Evolutionary conservation across 2,113 vertebrate genomes (phyloP), one percentile per base, ranked within the genome.

Genomic region (Gymnobelideus leadbeateri): DNA sequence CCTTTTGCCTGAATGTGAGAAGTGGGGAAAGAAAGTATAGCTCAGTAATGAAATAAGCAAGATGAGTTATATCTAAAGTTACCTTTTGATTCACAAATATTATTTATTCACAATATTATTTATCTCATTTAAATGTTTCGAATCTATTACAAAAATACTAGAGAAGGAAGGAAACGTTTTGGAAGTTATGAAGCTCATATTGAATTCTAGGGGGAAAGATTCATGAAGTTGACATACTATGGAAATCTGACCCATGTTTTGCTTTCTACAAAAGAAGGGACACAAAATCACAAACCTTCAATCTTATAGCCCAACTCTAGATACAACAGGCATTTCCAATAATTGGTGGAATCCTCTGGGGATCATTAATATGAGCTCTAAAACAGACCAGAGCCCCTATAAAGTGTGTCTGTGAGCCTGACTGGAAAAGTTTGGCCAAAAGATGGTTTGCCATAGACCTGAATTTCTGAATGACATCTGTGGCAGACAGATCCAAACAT

Each of bases 181-280:
- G 1, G 12, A 16, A 68, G 93, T 8, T 9, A 52, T 14, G 43
- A 96, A 50, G 47, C 68, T 53, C 53, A n/a, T 50, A 84, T 57
- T 68, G 2, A 89, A n/a, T 52, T 84, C 61, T 16, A 68, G 61
- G 6, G n/a, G n/a, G 51, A 92, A 57, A 89, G 91, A 21, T 25
- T 91, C 8, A 25, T 94, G 57, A 47, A 43, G 28, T 52, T 51
- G 92, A 92, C 68, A 90, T 8, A 52, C 37, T 10, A 54, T 37
- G 12, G 43, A 96, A 37, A 93, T 49, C 25, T 93, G 49, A 89
- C 8, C 49, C n/a, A 23, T n/a, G n/a, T 93, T 94, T 94, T 19
- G 43, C 37, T 91, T 92, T 91, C 57, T 89, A 94, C 11, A 61
- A 77, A 46, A 43, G 8, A 84, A 92, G 89, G 26, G 10, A 92